Conservation (phyloP, 2,113 vertebrate genomes). For the Megatriorchis doriae region DNA sequence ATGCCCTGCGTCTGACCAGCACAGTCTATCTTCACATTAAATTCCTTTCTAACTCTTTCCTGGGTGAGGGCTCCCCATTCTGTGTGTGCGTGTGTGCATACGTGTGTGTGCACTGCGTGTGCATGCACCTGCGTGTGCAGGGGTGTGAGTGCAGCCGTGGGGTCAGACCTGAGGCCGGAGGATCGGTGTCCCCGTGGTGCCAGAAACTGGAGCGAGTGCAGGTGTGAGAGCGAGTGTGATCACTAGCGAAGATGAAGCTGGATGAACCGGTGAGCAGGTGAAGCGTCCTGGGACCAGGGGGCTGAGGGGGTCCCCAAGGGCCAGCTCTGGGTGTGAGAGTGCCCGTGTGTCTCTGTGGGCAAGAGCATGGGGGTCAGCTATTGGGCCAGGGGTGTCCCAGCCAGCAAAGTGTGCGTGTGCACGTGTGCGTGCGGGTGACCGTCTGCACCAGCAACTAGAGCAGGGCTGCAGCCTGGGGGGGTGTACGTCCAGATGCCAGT, state of each 20-base stretch:
- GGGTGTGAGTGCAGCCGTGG: background rate
- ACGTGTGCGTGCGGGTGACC: no score
- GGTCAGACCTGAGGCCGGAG: background rate
- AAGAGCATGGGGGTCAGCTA: background rate
- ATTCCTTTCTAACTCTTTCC: background rate
- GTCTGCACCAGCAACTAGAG: background rate
- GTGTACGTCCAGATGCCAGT: background rate
- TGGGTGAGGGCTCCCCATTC: background rate
- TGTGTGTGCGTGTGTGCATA: no score
- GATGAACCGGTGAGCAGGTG: background rate
- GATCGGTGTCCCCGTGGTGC: background rate
- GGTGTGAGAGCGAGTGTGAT: no score
- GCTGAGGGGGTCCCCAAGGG: no score
- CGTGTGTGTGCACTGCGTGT: no score
- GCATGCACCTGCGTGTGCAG: background rate
- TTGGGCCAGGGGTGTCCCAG: background rate
- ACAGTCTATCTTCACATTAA: background rate
- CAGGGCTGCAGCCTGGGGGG: background rate
- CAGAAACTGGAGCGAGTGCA: fast-evolving
- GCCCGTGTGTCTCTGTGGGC: background rate
- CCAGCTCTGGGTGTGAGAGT: background rate
- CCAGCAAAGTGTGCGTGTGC: no score
- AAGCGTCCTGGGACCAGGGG: background rate
- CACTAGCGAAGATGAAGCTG: background rate
- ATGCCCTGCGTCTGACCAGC: background rate